Evolutionary conservation across 2,113 vertebrate species (phyloP).

Genomic region (Burhinus bistriatus): DNA sequence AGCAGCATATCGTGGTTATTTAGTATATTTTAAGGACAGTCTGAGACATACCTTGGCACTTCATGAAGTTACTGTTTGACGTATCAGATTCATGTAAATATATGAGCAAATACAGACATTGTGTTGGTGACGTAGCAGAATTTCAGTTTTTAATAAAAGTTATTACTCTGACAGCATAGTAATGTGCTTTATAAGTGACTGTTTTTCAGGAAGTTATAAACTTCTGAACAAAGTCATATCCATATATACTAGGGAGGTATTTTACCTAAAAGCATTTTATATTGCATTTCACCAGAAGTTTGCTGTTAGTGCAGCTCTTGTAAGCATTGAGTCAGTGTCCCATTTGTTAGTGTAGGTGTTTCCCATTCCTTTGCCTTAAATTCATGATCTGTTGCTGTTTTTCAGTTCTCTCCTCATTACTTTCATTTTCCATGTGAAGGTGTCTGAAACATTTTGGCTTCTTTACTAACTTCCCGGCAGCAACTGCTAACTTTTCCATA

Average conservation of each 20-base stretch:
- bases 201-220: not conserved
- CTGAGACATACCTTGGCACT: not conserved
- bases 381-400: not conserved
- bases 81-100: not conserved
- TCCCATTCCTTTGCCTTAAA: not conserved
- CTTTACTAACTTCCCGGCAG: not conserved
- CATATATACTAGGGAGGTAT: not conserved
- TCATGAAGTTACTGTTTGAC: not conserved
- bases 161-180: not conserved
- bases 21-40: not conserved
- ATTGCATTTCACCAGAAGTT: not conserved
- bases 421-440: constrained; percentile 1
- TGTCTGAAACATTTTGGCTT: constrained; percentile 1
- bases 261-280: not conserved
- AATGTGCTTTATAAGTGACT: not conserved
- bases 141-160: not conserved
- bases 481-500: not conserved
- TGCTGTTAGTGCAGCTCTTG: not conserved
- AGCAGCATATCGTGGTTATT: not conserved
- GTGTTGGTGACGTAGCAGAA: not conserved
- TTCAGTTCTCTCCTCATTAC: not conserved
- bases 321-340: not conserved
- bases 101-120: not conserved
- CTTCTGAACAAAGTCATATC: not conserved
- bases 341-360: constrained; percentile 29